Evolutionary conservation across 2,797 vertebrate species (phyloP).

Genomic region (Astyanax mexicanus): DNA sequence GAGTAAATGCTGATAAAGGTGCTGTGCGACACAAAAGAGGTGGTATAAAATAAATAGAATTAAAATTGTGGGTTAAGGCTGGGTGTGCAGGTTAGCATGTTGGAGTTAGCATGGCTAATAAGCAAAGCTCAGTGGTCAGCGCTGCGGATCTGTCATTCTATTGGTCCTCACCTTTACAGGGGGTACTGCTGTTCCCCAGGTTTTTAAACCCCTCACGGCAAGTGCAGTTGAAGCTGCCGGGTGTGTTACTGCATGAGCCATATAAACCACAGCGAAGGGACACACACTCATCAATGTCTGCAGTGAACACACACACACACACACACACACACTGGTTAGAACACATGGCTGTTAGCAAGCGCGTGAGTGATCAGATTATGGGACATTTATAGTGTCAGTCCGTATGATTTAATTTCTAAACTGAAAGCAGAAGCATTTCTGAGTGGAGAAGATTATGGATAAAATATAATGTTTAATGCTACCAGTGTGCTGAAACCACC

Average conservation of each 20-base stretch:
- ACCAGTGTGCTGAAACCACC: no score
- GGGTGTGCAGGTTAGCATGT: not conserved
- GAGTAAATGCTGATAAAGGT: no score
- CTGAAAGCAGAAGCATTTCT: no score
- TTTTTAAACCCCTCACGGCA: slow-evolving; percentile 61
- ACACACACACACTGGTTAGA: not conserved
- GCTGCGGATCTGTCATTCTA: not conserved
- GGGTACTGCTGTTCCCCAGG: fast-evolving
- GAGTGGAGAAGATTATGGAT: no score
- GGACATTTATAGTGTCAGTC: no score
- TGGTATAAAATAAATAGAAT: no score
- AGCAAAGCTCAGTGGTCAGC: not conserved
- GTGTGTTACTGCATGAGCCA: slow-evolving; percentile 58
- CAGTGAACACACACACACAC: slow-evolving; percentile 23
- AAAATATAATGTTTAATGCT: no score
- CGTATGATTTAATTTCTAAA: no score
- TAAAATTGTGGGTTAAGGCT: not conserved
- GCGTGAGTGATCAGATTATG: not conserved
- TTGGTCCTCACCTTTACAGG: slow-evolving; percentile 62
- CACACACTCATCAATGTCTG: slow-evolving; percentile 46
- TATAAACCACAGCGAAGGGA: slow-evolving; percentile 47
- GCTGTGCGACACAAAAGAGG: not conserved
- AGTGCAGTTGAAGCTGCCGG: slow-evolving; percentile 60
- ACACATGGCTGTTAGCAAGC: not conserved
- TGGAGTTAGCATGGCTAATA: not conserved